phyloP scores from a whole-genome alignment of 35 echinoderm and acorn worm species.

The Apostichopus californicus region DNA sequence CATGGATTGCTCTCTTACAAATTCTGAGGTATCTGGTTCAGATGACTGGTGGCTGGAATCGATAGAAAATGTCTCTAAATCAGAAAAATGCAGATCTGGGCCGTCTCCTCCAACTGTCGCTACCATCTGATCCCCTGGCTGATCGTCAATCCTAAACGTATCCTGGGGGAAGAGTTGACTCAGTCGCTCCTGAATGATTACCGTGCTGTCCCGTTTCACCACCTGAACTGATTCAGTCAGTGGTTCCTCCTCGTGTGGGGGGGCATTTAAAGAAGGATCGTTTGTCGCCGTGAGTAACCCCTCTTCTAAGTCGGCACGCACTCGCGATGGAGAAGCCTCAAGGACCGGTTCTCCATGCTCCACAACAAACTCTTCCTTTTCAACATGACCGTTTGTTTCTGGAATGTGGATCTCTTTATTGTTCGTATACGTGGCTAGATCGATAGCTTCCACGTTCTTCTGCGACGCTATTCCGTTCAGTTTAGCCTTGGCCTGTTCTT shows the following conservation, averaged over 20 bases:
- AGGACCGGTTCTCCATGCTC: neutral
- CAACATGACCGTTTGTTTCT: conserved; percentile 72
- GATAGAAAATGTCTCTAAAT: conserved; percentile 27
- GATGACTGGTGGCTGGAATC: conserved; percentile 36
- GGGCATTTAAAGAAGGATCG: neutral
- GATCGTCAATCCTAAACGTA: neutral
- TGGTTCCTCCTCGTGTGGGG: neutral
- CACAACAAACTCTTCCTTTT: conserved; percentile 19
- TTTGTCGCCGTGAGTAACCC: neutral
- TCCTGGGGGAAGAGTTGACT: conserved; percentile 30
- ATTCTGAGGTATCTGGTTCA: conserved; percentile 28
- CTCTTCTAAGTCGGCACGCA: neutral
- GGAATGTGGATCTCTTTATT: conserved; percentile 49
- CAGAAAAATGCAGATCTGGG: neutral
- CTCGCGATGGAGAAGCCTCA: neutral
- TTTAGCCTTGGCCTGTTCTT: conserved; percentile 77
- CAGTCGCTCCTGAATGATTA: neutral
- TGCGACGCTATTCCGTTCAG: conserved; percentile 72
- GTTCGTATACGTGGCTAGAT: conserved; percentile 64
- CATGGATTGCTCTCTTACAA: conserved; percentile 52
- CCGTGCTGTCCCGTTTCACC: conserved; percentile 12
- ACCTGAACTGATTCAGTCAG: neutral
- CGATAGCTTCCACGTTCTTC: conserved; percentile 73
- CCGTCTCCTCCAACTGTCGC: neutral
- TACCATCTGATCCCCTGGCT: neutral